Base-by-base conservation (phyloP, 1,140 invertebrate genomes). In the Saxidomus purpurata region DNA sequence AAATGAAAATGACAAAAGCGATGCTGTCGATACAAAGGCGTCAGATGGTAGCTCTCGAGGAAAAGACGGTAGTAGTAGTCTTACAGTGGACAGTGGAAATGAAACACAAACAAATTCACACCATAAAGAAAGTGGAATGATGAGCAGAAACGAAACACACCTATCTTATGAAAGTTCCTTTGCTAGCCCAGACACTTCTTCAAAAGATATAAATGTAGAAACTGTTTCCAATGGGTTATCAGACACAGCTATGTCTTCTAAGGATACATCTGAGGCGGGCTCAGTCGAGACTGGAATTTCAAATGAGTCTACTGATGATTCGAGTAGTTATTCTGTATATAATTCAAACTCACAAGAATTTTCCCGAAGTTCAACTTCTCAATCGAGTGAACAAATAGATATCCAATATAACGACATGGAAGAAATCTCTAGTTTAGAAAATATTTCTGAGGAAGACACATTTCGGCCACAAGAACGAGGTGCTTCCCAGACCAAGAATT, bases 1-100 rank as follows among this genome's bases (percentile, higher is more conserved):
- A 19, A 83, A 67, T 67, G 55, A 63, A 43, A 43, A 36, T 6
- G 61, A 83, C 43, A 38, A 61, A 55, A 38, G 52, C 59, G 49
- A 36, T 63, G 36, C n/a, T 1, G 19, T n/a, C 40, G 34, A 40
- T 67, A 34, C 4, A 67, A 36, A 67, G 8, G 25, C 13, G 40
- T 9, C 38, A 52, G 28, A 79, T 47, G 22, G 25, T 0, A 25
- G 1, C 2, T 47, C 19, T 77, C 11, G 38, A 38, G 74, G 34
- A 15, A 17, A 22, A 38, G 67, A n/a, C 3, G 36, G 67, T 4
- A 31, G 31, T 34, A 17, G 28, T 28, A 28, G 6, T 13, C 28
- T 25, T 61, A n/a, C 22, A 9, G 59, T n/a, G 22, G 22, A 6
- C n/a, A n/a, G 8, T 61, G 59, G 28, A 8, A n/a, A 22, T n/a